Conservation (phyloP, 30 jellyfish, hydroid and myxozoan genomes). For the Hydractinia symbiolongicarpus region DNA sequence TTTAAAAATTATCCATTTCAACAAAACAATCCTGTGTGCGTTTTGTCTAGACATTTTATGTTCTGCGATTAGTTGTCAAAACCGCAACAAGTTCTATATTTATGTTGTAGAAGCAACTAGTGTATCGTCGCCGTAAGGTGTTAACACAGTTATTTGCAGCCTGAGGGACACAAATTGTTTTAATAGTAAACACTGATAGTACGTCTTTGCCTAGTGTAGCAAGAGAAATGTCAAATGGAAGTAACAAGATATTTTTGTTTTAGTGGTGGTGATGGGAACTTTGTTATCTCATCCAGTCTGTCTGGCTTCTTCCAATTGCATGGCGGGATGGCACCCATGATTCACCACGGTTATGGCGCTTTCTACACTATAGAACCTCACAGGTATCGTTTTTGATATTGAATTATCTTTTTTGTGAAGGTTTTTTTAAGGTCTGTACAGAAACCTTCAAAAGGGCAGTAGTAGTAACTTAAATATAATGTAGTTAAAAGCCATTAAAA, state of each 20-base stretch:
- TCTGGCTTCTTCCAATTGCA: conserved; percentile 46
- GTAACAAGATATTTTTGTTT: not conserved
- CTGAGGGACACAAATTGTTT: not conserved
- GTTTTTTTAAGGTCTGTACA: not conserved
- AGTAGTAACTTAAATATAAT: no score
- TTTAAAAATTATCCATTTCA: no score
- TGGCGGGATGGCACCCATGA: conserved; percentile 89
- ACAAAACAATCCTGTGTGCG: no score
- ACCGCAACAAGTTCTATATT: no score
- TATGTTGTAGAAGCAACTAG: no score
- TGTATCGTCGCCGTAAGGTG: no score
- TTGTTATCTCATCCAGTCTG: conserved; percentile 70
- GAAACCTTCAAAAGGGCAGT: not conserved
- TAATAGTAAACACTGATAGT: no score
- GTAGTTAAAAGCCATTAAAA: not conserved
- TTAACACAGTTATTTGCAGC: not conserved
- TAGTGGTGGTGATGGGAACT: conserved; percentile 92
- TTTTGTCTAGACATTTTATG: no score
- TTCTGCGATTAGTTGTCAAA: no score
- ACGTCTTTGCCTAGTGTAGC: no score
- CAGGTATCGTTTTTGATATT: conserved; percentile 33
- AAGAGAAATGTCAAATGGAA: not conserved
- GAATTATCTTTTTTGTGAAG: not conserved
- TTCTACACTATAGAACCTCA: conserved; percentile 61
- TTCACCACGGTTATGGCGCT: conserved; percentile 74